These are phyloP conservation scores for Periophthalmus magnuspinnatus DNA, from an alignment of 2,797 vertebrate species.

Conservation along the genomic window DNA sequence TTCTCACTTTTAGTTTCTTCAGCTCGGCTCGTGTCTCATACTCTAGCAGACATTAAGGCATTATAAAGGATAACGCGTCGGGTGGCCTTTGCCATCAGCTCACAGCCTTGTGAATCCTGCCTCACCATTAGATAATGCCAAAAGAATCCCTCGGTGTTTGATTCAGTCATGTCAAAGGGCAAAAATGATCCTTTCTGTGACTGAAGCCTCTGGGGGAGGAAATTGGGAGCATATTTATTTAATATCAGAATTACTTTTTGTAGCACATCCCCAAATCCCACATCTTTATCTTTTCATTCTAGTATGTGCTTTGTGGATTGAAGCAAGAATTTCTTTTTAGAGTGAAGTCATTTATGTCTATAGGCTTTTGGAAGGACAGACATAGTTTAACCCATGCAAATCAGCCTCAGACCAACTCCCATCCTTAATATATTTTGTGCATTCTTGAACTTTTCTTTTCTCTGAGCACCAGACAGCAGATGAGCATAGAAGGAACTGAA, in stretches of 20 bases:
- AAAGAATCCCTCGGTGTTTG: slow-evolving; percentile 71
- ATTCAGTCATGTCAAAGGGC: slow-evolving; percentile 74
- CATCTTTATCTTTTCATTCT: slow-evolving; percentile 50
- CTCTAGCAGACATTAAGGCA: slow-evolving; percentile 57
- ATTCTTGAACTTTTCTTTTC: slow-evolving; percentile 8
- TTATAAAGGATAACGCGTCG: slow-evolving; percentile 61
- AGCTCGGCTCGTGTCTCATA: slow-evolving; percentile 21
- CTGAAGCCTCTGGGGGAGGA: slow-evolving; percentile 63
- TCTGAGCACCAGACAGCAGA: slow-evolving; percentile 13
- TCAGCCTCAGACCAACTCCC: slow-evolving; percentile 14
- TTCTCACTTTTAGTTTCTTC: slow-evolving; percentile 26
- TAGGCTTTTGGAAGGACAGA: slow-evolving; percentile 16
- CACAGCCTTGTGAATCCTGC: slow-evolving; percentile 53
- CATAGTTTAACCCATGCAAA: slow-evolving; percentile 18
- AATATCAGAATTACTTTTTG: slow-evolving; percentile 61
- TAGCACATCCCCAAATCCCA: slow-evolving; percentile 38
- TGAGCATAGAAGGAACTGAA: slow-evolving; percentile 47
- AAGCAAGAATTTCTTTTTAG: slow-evolving; percentile 43
- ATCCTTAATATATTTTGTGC: slow-evolving; percentile 3
- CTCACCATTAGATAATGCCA: slow-evolving; percentile 63
- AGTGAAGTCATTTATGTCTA: slow-evolving; percentile 29
- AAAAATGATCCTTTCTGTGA: slow-evolving; percentile 62
- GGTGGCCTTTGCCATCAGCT: slow-evolving; percentile 45
- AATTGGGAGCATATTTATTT: slow-evolving; percentile 67
- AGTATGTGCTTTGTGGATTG: slow-evolving; percentile 52